Evolutionary conservation across 2,113 vertebrate species (phyloP).

Genomic region (Taxidea taxus): DNA sequence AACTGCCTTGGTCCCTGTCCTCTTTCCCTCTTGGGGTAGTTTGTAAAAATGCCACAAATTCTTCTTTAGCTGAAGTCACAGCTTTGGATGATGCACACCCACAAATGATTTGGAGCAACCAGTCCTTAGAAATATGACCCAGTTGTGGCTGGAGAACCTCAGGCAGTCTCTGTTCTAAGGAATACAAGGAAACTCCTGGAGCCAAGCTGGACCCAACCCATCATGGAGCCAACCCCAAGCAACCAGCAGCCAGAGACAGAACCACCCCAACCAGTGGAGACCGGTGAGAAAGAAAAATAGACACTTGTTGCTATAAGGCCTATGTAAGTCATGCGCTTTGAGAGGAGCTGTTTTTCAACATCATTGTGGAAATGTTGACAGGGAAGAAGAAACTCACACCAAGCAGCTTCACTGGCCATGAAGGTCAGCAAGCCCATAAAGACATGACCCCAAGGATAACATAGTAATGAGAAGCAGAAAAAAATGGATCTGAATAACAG

Average conservation of each 20-base stretch:
- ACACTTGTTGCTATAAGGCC: not conserved
- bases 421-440: not conserved
- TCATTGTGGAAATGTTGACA: not conserved
- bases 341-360: not conserved
- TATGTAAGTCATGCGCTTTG: not conserved
- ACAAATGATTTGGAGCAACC: not conserved
- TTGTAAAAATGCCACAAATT: not conserved
- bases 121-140: no score
- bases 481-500: not conserved
- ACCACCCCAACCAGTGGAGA: not conserved
- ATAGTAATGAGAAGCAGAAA: not conserved
- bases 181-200: not conserved
- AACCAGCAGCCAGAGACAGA: not conserved
- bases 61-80: not conserved
- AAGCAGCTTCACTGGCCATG: not conserved
- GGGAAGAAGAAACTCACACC: not conserved
- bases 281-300: not conserved
- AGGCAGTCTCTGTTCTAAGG: not conserved
- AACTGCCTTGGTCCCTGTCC: not conserved
- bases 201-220: not conserved
- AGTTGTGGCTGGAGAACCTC: not conserved
- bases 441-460: not conserved
- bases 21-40: not conserved
- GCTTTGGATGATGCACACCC: not conserved
- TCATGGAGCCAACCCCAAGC: not conserved